Percentiles rank a stretch among this genome's conserved stretches.
phyloP scores from a whole-genome alignment of 2,797 vertebrate species.

The Diplodus puntazzo region DNA sequence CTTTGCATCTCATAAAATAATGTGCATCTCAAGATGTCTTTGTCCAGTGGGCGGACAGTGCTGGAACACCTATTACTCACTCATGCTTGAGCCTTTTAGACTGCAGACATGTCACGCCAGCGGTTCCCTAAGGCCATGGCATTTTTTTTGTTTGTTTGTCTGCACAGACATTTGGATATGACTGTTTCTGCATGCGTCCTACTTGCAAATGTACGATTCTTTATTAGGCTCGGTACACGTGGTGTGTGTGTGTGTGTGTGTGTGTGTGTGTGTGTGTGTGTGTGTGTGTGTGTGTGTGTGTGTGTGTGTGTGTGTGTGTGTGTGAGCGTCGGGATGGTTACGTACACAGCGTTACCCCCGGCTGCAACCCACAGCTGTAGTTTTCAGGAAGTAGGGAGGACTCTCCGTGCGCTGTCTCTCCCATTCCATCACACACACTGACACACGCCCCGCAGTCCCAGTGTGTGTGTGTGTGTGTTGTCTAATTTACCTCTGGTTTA shows the following conservation, averaged over 20 bases:
- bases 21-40: constrained; percentile 73
- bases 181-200: constrained; percentile 42
- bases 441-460: constrained; percentile 57
- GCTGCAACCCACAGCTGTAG: constrained; percentile 76
- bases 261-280: constrained; percentile 39
- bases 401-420: constrained; percentile 72
- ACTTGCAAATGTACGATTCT: constrained; percentile 52
- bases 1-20: constrained; percentile 74
- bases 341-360: constrained; percentile 55
- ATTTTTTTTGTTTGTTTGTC: constrained; percentile 21
- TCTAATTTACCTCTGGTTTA: constrained; percentile 62
- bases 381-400: constrained; percentile 75
- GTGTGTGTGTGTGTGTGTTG: constrained; percentile 36
- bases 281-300: constrained; percentile 10
- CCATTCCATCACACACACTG: constrained; percentile 75
- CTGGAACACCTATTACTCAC: constrained; percentile 80
- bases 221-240: constrained; percentile 42
- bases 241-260: constrained; percentile 17
- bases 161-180: constrained; percentile 41
- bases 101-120: constrained; percentile 71
- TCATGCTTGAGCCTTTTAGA: constrained; percentile 71
- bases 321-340: constrained; percentile 8
- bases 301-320: constrained; percentile 18
- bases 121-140: constrained; percentile 54
- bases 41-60: constrained; percentile 76